A percentile compares a stretch with the other conserved stretches of the same genome.
Conservation (phyloP, 1,140 invertebrate species). For the Eupristina koningsbergeri region DNA sequence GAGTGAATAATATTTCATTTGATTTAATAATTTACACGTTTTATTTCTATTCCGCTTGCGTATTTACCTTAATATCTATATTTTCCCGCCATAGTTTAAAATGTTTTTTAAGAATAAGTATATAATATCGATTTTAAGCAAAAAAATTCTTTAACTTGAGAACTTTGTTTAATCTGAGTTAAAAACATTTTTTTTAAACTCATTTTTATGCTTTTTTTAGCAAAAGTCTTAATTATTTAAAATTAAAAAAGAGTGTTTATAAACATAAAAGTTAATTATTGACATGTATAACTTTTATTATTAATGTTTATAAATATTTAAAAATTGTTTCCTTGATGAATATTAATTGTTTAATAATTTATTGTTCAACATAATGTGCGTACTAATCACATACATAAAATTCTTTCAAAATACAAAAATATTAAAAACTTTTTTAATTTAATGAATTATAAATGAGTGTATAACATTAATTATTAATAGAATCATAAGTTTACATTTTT, state of each 20-base stretch:
- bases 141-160: too few species aligned
- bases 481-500: too few species aligned
- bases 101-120: not conserved
- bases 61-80: not conserved
- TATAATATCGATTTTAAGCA: too few species aligned
- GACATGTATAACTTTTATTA: not conserved
- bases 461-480: too few species aligned
- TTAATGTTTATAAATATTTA: not conserved
- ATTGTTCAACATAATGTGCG: too few species aligned
- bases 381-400: too few species aligned
- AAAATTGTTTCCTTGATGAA: too few species aligned
- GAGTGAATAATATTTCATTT: not conserved
- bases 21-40: not conserved
- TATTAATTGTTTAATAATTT: too few species aligned
- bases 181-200: not conserved
- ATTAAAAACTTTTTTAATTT: too few species aligned
- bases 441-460: too few species aligned
- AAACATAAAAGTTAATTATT: not conserved
- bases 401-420: too few species aligned
- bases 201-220: not conserved
- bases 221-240: not conserved
- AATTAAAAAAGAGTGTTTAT: not conserved
- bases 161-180: not conserved
- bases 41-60: conserved; percentile 7
- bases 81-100: not conserved